phyloP scores from a whole-genome alignment of 1,140 invertebrate genomes.

The Megalopta genalis region DNA sequence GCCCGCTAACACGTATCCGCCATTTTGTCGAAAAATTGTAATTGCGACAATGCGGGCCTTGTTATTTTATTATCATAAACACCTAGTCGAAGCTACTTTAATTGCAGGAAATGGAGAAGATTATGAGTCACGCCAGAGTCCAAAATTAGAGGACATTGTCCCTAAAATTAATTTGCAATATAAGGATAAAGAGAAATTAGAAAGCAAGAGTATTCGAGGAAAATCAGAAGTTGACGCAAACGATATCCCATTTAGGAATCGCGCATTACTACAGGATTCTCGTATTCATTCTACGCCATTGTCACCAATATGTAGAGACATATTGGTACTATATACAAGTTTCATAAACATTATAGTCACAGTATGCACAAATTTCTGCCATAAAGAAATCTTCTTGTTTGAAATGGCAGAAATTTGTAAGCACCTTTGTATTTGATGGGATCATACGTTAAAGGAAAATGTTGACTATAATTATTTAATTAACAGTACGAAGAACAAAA shows the following conservation, averaged over 20 bases:
- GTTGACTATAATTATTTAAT: slow-evolving; percentile 9
- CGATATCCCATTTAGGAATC: not conserved
- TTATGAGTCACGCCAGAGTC: not conserved
- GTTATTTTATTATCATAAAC: not conserved
- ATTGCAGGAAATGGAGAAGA: slow-evolving; percentile 4
- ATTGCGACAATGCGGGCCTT: too few species aligned
- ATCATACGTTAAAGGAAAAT: not conserved
- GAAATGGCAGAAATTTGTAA: too few species aligned
- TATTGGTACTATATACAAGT: not conserved
- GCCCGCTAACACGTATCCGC: not conserved
- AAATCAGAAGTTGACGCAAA: slow-evolving; percentile 2
- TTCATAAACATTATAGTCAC: slow-evolving; percentile 4
- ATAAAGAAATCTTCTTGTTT: too few species aligned
- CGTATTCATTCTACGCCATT: not conserved
- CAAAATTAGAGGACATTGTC: not conserved
- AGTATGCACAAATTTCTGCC: not conserved
- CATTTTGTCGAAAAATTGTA: too few species aligned
- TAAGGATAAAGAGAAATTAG: not conserved
- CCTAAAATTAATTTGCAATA: not conserved
- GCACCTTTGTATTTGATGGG: not conserved
- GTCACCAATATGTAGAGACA: slow-evolving; percentile 6
- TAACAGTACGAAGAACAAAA: slow-evolving; percentile 20
- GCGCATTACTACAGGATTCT: not conserved
- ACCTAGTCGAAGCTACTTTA: not conserved
- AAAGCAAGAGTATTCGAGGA: not conserved